Conservation (phyloP, 2,888 invertebrate genomes). For the Anaspis maculata region DNA sequence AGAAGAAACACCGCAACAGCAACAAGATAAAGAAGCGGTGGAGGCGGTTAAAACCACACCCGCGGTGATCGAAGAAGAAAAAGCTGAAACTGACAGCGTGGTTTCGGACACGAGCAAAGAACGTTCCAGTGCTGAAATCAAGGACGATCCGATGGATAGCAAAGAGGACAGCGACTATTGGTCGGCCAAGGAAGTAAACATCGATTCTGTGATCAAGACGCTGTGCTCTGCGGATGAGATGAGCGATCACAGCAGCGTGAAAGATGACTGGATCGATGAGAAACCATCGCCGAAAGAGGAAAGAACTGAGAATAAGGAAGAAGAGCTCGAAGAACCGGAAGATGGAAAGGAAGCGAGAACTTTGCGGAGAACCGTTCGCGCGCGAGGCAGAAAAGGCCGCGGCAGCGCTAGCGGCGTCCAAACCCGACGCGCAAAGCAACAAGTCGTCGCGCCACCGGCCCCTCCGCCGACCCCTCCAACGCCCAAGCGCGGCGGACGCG, state of each 20-base stretch:
- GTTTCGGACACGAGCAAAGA: conserved; percentile 36
- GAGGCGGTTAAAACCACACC: neutral
- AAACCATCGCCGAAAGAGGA: conserved; percentile 5
- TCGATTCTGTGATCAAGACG: conserved; percentile 73
- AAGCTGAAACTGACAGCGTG: conserved; percentile 35
- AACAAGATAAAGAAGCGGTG: conserved; percentile 20
- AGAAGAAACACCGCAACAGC: too few species aligned
- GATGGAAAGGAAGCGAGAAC: conserved; percentile 21
- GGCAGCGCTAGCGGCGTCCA: conserved; percentile 45
- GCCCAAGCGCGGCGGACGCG: conserved; percentile 40
- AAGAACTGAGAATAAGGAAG: conserved; percentile 8
- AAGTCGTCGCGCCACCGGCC: conserved; percentile 28
- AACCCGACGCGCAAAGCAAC: conserved; percentile 42
- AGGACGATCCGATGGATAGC: conserved; percentile 42
- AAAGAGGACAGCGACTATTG: conserved; percentile 55
- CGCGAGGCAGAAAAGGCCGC: conserved; percentile 39
- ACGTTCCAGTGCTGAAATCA: conserved; percentile 33
- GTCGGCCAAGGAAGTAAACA: conserved; percentile 71
- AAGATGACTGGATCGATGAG: conserved; percentile 28
- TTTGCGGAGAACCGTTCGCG: conserved; percentile 14
- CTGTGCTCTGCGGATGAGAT: conserved; percentile 48
- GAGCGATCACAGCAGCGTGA: conserved; percentile 37
- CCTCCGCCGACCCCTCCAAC: conserved; percentile 26
- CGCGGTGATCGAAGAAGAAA: conserved; percentile 25
- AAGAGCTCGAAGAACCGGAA: conserved; percentile 33